Conservation (phyloP, 2,888 invertebrate genomes). For the Polydrusus tereticollis region DNA sequence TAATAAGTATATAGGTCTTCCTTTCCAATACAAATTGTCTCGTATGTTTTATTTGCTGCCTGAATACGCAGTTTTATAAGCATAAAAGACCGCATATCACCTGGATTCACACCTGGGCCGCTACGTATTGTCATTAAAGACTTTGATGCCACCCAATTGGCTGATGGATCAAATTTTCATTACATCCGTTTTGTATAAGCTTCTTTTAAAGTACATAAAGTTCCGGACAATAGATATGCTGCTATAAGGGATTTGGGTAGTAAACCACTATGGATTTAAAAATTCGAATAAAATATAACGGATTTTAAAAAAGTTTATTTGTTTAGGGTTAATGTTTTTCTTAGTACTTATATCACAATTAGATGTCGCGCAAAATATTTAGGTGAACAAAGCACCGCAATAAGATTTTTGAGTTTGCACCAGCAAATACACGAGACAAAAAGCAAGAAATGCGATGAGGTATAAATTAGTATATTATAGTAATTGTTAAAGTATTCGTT, state of each 20-base stretch:
- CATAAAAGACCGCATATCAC: constrained; percentile 46
- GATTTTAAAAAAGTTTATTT: too few species aligned
- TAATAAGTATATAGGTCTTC: background rate
- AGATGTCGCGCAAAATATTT: too few species aligned
- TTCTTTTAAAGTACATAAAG: constrained; percentile 49
- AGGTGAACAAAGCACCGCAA: too few species aligned
- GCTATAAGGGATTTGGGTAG: background rate
- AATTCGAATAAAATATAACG: too few species aligned
- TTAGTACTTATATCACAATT: too few species aligned
- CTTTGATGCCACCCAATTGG: constrained; percentile 42
- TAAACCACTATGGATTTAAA: background rate
- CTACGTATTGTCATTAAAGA: constrained; percentile 32
- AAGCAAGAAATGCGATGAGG: too few species aligned
- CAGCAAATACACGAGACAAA: too few species aligned
- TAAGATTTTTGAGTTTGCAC: too few species aligned
- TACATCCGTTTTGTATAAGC: constrained; percentile 52
- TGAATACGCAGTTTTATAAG: constrained; percentile 17
- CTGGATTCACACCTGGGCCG: constrained; percentile 56
- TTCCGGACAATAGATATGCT: constrained; percentile 18
- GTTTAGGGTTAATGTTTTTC: too few species aligned
- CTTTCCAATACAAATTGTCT: background rate
- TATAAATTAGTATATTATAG: too few species aligned
- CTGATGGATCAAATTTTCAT: constrained; percentile 54
- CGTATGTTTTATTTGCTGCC: constrained; percentile 1
- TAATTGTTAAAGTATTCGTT: too few species aligned